Evolutionary conservation across 2,888 invertebrate genomes (phyloP).

Genomic region (Netelia inedita): DNA sequence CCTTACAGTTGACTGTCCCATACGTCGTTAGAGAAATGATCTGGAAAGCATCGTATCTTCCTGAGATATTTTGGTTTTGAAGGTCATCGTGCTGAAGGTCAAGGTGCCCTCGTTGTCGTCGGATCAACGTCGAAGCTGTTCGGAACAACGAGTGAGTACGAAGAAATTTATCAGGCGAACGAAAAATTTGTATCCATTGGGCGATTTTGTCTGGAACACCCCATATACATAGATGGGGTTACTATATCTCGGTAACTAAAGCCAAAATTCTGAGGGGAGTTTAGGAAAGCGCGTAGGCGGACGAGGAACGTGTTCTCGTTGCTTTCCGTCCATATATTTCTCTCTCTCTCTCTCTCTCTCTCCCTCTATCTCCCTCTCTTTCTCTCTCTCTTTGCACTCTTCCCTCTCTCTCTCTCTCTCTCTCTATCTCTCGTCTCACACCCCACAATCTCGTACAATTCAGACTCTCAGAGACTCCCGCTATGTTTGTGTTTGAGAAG

Average conservation of each 20-base stretch:
- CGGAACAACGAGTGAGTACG: background rate
- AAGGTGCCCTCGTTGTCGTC: too few relatives aligned
- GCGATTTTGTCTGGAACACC: too few relatives aligned
- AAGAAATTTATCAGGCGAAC: background rate
- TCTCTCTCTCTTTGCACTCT: background rate
- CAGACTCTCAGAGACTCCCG: constrained; percentile 62
- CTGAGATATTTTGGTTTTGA: too few relatives aligned
- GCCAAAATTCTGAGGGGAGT: constrained; percentile 48
- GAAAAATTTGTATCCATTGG: too few relatives aligned
- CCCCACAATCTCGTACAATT: constrained; percentile 36
- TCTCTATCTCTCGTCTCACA: constrained; percentile 25
- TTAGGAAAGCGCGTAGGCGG: constrained; percentile 31
- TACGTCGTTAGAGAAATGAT: too few relatives aligned
- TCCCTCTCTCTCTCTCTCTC: constrained; percentile 40
- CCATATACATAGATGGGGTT: constrained; percentile 1
- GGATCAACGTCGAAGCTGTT: too few relatives aligned
- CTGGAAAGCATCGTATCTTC: too few relatives aligned
- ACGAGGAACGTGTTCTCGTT: constrained; percentile 23
- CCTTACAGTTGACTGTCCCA: too few relatives aligned
- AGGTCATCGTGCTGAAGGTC: too few relatives aligned
- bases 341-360: constrained; percentile 7
- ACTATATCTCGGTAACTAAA: constrained; percentile 8
- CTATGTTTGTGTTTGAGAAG: constrained; percentile 83
- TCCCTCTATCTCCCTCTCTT: constrained; percentile 38
- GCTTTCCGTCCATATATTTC: constrained; percentile 15